Evolutionary conservation across 2,888 invertebrate species (phyloP), one percentile per base, ranked within the genome.

Genomic region (Tachina grossa): DNA sequence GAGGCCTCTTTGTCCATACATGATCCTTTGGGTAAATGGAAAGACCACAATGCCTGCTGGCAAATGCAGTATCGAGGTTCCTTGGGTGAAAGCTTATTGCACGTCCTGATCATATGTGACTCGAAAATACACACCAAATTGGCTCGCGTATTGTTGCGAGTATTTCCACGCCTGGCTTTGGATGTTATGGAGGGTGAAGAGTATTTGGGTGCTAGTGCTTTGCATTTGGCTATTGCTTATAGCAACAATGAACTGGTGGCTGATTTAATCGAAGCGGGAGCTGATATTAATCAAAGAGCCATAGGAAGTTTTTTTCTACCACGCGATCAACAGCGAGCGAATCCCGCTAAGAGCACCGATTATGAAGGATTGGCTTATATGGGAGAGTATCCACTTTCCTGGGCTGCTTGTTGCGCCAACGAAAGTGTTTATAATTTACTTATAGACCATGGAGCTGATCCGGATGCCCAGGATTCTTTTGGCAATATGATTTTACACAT

Each of bases 401-500:
- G 99, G 97, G 97, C 99, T 0, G 99, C 99, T 0, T 99, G 99
- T 92, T 97, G 98, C 91, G 98, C 98, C 83, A 98, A 98, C 91
- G 98, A 99, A 93, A 97, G 98, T 71, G 98, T 98, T 13, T 99
- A 99, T 92, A 99, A 99, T 93, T 94, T 98, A 84, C 94, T 99
- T 2, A 93, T 99, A 75, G 98, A 98, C 89, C 95, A 95, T 65
- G 98, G 97, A 1, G 98, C 99, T 0, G 96, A 99, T 93, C 99
- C 99, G 0, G 98, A 99, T 92, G 94, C 96, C n/a, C 97, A 98
- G 92, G 99, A 99, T 92, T 95, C 97, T 0, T 99, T 98, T 90
- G 99, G 99, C 13, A 99, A 99, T 92, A 99, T 98, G 95, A 98
- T 99, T 87, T 94, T 99, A n/a, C 99, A 99, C 92, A 99, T 99